Evolutionary conservation across 2,888 invertebrate genomes (phyloP), one percentile per base, ranked within the genome.

Genomic region (Cristatella mucedo): DNA sequence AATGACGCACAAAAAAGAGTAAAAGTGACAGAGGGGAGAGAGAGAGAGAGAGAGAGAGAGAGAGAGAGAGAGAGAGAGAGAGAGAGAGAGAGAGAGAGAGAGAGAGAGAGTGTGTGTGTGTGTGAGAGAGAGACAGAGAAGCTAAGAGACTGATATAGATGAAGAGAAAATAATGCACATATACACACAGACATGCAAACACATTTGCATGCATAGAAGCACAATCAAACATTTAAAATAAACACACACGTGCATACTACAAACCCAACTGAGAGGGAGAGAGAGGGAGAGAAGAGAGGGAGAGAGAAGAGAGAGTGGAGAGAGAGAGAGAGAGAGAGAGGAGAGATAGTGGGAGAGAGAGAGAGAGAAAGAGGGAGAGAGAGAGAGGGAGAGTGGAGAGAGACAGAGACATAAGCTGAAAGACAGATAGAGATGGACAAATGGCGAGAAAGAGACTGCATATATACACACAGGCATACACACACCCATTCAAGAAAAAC

Each of bases 291-390:
- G 33, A 33, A 20, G 16, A n/a, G n/a, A n/a, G 33, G 20, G 33
- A 7, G 33, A 19, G 33, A 33, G 33, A 33, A 20, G 6, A 20
- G 20, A 20, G 20, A 20, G 16, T 18, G 5, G 33, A 33, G 33
- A 19, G 33, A 33, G 33, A 19, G 33, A 19, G 33, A 33, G 33
- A 33, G 33, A 5, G 33, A 33, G n/a, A n/a, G n/a, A n/a, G n/a
- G 33, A 24, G 33, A 19, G 33, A 19, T 18, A 33, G 33, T 13
- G 33, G 20, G 33, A 19, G 33, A 19, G 33, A 33, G 33, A 33
- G 33, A 19, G 33, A 19, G 33, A 33, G 33, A 19, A 3, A 19
- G 33, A 19, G 33, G 20, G 33, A 33, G 33, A 5, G 33, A 33
- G 33, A 33, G 33, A 15, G n/a, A 32, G 9, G 20, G 1, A 33